Evolutionary conservation across 2,797 vertebrate species (phyloP).

Genomic region (Lacerta bilineata): DNA sequence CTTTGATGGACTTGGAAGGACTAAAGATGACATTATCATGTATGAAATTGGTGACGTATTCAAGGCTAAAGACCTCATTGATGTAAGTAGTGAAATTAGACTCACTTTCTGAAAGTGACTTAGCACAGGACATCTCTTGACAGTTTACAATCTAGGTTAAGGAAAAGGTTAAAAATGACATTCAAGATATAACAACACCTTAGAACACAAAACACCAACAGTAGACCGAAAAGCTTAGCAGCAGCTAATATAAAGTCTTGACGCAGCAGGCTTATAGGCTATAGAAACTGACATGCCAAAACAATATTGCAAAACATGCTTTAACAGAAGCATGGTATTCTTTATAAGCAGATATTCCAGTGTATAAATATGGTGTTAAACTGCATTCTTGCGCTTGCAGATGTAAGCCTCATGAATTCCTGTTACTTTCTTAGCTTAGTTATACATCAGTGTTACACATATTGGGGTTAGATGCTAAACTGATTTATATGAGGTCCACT

Average conservation of each 20-base stretch:
- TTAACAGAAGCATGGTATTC: neutral
- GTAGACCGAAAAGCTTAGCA: too few relatives aligned
- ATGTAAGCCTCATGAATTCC: neutral
- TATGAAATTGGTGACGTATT: constrained; percentile 95
- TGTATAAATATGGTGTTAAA: neutral
- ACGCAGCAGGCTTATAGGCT: too few relatives aligned
- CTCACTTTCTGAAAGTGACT: neutral
- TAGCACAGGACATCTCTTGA: too few relatives aligned
- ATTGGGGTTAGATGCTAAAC: neutral
- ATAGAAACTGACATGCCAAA: neutral
- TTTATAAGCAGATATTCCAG: neutral
- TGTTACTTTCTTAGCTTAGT: neutral
- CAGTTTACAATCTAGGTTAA: too few relatives aligned
- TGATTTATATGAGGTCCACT: neutral
- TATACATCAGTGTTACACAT: neutral
- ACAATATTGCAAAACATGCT: neutral
- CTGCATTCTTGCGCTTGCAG: neutral
- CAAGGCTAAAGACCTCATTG: constrained; percentile 93
- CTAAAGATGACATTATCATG: constrained; percentile 94
- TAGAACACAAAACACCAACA: too few relatives aligned
- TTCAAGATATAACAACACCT: too few relatives aligned
- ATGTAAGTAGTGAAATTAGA: constrained; percentile 81
- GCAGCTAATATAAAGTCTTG: too few relatives aligned
- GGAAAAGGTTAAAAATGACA: too few relatives aligned
- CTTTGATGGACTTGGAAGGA: constrained; percentile 94